Conservation (phyloP, 2,113 vertebrate species). For the Crotophaga sulcirostris region DNA sequence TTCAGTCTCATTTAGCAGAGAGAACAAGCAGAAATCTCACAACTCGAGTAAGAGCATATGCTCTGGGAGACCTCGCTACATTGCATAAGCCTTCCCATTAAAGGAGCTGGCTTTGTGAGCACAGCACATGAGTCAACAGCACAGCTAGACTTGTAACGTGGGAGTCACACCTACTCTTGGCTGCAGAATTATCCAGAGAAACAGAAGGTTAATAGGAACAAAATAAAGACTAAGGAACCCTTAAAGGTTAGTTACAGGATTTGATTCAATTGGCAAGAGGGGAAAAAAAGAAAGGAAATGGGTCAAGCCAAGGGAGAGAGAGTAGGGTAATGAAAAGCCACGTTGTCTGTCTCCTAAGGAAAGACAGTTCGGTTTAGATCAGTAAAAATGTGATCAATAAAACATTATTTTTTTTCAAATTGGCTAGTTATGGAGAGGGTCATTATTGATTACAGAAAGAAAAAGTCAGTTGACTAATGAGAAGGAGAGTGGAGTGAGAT, state of each 20-base stretch:
- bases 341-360: constrained; percentile 30
- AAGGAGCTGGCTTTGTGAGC: constrained; percentile 61
- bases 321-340: constrained; percentile 42
- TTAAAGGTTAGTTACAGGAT: constrained; percentile 68
- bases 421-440: background rate
- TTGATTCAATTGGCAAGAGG: constrained; percentile 53
- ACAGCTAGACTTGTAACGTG: constrained; percentile 59
- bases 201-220: constrained; percentile 72
- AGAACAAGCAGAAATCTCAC: constrained; percentile 27
- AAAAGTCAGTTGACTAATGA: constrained; percentile 18
- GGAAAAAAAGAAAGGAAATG: constrained; percentile 20
- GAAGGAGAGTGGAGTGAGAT: background rate
- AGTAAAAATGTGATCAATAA: constrained; percentile 2
- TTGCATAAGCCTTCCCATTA: constrained; percentile 62
- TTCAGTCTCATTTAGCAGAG: constrained; percentile 21
- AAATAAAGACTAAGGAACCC: constrained; percentile 65
- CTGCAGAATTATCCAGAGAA: constrained; percentile 71
- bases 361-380: constrained; percentile 12
- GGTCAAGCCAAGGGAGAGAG: constrained; percentile 60
- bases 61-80: constrained; percentile 49
- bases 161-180: constrained; percentile 71
- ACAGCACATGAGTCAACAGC: constrained; percentile 62
- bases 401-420: background rate
- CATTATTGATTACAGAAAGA: constrained; percentile 10
- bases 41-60: constrained; percentile 48